Conservation (phyloP, 2,113 vertebrate species). For the Ailuropoda melanoleuca region DNA sequence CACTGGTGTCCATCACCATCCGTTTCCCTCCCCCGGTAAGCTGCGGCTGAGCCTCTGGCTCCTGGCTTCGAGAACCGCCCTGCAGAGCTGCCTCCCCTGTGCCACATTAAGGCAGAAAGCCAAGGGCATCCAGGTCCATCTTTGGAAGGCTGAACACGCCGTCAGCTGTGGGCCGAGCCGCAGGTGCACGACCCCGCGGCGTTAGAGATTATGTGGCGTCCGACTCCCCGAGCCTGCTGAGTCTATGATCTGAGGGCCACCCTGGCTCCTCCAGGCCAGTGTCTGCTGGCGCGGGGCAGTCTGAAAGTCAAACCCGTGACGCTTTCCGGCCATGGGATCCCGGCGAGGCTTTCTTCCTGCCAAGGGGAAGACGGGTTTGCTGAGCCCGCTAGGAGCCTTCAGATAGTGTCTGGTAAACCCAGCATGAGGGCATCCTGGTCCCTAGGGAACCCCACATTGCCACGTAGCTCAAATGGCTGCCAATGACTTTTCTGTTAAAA, state of each 20-base stretch:
- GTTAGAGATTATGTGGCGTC: background rate
- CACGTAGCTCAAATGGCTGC: rapidly evolving
- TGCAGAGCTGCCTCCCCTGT: too few species aligned
- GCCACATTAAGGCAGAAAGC: background rate
- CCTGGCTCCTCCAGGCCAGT: background rate
- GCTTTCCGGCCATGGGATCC: background rate
- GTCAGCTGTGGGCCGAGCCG: background rate
- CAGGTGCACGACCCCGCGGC: background rate
- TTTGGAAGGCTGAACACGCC: background rate
- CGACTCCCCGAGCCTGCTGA: rapidly evolving
- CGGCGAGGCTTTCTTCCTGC: background rate
- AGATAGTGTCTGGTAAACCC: background rate
- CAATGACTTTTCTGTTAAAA: background rate
- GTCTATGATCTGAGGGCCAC: rapidly evolving
- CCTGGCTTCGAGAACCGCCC: background rate
- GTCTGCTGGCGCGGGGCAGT: background rate
- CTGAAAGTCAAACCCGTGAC: background rate
- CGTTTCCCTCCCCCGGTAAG: background rate
- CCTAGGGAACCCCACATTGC: rapidly evolving
- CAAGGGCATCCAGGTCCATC: background rate
- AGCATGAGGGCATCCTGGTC: rapidly evolving
- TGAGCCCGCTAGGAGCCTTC: background rate
- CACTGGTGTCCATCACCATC: too few species aligned
- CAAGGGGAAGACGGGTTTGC: background rate
- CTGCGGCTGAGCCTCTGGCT: rapidly evolving